Evolutionary conservation across 1,140 invertebrate genomes (phyloP), one percentile per base, ranked within the genome.

Genomic region (Drosophila mauritiana): DNA sequence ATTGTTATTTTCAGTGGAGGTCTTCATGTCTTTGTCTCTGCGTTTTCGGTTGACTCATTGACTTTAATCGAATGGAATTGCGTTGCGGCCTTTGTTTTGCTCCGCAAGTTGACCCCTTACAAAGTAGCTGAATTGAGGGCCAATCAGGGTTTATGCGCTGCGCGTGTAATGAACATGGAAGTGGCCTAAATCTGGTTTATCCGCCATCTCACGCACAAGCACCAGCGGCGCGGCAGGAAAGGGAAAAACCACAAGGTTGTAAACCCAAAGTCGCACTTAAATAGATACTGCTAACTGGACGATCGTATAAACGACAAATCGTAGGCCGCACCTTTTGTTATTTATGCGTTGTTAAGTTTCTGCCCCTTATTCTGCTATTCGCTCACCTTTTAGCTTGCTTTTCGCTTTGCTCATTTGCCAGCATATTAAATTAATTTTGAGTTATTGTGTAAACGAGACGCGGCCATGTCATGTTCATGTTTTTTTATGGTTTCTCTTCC

Each of bases 371-470:
- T 49, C 10, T 40, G 10, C 65, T 57, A 72, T 70, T 43, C 68
- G 62, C 84, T 89, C 58, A 89, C 84, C 84, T 89, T 84, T 90
- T 89, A 80, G 69, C 58, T 73, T 74, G 69, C 77, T 78, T 88
- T 82, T 77, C 53, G 79, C 61, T 80, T 82, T 67, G 43, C 76
- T 83, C 76, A 80, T 83, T 84, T 84, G 77, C 80, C 84, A 90
- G 75, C 84, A 89, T 89, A 78, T 89, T 89, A 74, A 88, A 89
- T 88, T 88, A 88, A 78, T 89, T 88, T 76, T 73, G 76, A 89
- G 80, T 89, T 89, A 77, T 88, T 88, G 80, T 88, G 85, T 84
- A 88, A 88, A 89, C 80, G 84, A 84, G 80, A 80, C 84, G 80
- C 67, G 76, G 77, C 61, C 67, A 86, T 86, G 83, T 79, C 83